phyloP scores from a whole-genome alignment of 2,888 invertebrate species.

The Meliscaeva auricollis region DNA sequence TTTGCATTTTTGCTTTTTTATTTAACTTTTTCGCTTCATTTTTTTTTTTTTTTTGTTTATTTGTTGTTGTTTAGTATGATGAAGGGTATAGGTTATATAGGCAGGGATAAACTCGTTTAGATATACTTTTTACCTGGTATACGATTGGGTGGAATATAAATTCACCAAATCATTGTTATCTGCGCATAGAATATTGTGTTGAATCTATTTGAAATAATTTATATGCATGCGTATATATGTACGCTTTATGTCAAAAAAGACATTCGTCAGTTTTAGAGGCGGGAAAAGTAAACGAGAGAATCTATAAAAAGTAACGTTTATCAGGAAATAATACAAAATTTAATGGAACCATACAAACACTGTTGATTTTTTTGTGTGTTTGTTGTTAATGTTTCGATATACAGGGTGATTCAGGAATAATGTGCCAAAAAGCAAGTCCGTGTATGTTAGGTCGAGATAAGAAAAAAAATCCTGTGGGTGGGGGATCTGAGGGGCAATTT shows the following conservation, averaged over 20 bases:
- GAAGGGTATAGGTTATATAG: background rate
- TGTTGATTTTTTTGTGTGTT: too few species aligned
- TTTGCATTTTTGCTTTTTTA: slow-evolving; percentile 11
- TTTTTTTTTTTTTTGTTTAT: slow-evolving; percentile 11
- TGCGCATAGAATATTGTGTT: background rate
- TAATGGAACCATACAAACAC: too few species aligned
- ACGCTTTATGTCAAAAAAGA: background rate
- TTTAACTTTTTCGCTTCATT: slow-evolving; percentile 6
- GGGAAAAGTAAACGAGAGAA: background rate
- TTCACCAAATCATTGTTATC: slow-evolving; percentile 25
- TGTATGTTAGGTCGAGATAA: too few species aligned
- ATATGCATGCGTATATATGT: slow-evolving; percentile 16
- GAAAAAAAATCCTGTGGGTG: too few species aligned
- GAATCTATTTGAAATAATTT: slow-evolving; percentile 28
- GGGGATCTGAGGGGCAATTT: too few species aligned
- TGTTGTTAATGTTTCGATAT: too few species aligned
- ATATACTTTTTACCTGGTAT: background rate
- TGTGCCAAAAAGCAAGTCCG: too few species aligned
- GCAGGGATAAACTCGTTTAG: background rate
- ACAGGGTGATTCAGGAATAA: too few species aligned
- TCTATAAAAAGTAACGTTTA: slow-evolving; percentile 8
- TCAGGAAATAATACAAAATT: too few species aligned
- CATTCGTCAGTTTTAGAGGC: slow-evolving; percentile 8
- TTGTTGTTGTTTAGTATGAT: background rate
- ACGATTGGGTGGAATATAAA: background rate